phyloP scores from a whole-genome alignment of 1,140 invertebrate species.

The Argopecten irradians region DNA sequence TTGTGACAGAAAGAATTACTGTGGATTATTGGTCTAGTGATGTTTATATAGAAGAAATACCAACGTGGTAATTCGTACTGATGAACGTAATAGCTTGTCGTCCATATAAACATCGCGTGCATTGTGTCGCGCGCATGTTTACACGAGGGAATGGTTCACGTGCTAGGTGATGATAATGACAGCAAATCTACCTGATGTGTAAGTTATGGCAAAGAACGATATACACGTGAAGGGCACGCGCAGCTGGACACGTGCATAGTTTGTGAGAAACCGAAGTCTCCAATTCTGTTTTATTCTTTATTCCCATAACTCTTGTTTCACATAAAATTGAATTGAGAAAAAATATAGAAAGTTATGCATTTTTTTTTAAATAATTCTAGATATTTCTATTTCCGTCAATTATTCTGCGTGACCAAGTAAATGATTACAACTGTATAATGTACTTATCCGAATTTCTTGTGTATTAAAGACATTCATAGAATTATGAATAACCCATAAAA shows the following conservation, averaged over 20 bases:
- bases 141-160: background rate
- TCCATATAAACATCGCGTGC: background rate
- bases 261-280: background rate
- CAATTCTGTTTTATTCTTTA: background rate
- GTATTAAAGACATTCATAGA: constrained; percentile 23
- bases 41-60: background rate
- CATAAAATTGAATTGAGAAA: constrained; percentile 4
- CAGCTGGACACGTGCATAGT: background rate
- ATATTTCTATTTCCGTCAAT: constrained; percentile 10
- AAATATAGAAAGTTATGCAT: background rate
- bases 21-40: background rate
- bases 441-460: background rate
- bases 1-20: background rate
- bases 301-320: constrained; percentile 21
- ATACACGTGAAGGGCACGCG: background rate
- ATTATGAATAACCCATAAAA: constrained; percentile 19
- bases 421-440: background rate
- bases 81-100: background rate
- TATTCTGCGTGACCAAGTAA: background rate
- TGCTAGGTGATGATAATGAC: background rate
- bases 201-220: background rate
- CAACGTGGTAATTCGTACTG: background rate
- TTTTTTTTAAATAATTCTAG: constrained; percentile 20
- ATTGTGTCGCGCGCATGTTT: constrained; percentile 20
- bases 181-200: background rate